These are phyloP conservation scores for Cacatua alba DNA, from an alignment of 2,113 vertebrate genomes.

Conservation along the genomic window DNA sequence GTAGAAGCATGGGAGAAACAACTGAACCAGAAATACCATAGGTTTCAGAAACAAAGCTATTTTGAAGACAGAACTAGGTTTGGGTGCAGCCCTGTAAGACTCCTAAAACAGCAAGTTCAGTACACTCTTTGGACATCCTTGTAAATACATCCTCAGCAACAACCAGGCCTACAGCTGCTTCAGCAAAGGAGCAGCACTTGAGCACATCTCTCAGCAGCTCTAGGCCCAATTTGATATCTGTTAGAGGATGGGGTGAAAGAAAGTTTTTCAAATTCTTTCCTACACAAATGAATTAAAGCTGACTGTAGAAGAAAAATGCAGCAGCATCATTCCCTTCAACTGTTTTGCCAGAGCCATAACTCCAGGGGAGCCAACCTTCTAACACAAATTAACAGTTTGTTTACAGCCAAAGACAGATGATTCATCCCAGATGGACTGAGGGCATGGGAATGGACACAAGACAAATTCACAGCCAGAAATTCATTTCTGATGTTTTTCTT, in stretches of 20 bases:
- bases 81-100: neutral
- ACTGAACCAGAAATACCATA: neutral
- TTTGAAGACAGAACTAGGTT: neutral
- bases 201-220: fast-evolving
- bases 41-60: neutral
- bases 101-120: neutral
- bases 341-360: neutral
- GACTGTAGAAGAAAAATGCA: neutral
- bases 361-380: neutral
- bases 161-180: neutral
- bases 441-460: neutral
- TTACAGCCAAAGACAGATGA: neutral
- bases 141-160: neutral
- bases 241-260: neutral
- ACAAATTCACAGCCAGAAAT: neutral
- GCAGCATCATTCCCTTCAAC: neutral
- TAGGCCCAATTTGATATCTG: fast-evolving
- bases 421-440: neutral
- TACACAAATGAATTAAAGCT: neutral
- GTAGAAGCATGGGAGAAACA: neutral
- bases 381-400: neutral
- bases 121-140: fast-evolving
- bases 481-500: neutral
- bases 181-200: neutral
- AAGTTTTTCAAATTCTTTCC: neutral